A percentile compares a stretch with the other conserved stretches of the same genome.
Conservation (phyloP, 1,140 invertebrate species). For the Leptinotarsa undecemlineata region DNA sequence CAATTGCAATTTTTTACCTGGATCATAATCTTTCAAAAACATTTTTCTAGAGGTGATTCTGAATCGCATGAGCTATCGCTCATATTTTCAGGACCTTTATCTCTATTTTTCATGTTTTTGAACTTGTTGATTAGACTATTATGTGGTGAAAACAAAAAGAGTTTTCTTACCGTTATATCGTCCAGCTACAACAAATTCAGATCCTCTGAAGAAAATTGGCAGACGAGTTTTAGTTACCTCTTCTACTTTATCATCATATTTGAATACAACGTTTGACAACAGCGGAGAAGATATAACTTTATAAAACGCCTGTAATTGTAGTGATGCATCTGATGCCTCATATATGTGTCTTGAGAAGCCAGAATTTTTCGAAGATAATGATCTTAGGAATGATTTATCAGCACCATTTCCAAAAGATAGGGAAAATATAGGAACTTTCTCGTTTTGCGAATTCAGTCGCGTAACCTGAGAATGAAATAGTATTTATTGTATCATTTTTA, state of each 20-base stretch:
- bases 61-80: too few species aligned
- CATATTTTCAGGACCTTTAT: too few species aligned
- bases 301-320: conserved; percentile 72
- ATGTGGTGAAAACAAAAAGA: too few species aligned
- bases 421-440: conserved; percentile 61
- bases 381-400: conserved; percentile 66
- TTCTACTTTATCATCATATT: conserved; percentile 59
- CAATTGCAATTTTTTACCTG: too few species aligned
- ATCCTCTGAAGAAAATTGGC: conserved; percentile 60
- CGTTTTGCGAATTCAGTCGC: not conserved
- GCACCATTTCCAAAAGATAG: conserved; percentile 71
- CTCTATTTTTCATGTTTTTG: too few species aligned
- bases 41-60: too few species aligned
- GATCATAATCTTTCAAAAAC: too few species aligned
- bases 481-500: not conserved
- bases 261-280: conserved; percentile 67
- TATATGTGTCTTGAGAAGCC: conserved; percentile 73
- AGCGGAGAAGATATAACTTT: conserved; percentile 69
- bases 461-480: not conserved
- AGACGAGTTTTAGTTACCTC: conserved; percentile 55
- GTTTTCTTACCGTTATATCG: conserved; percentile 28
- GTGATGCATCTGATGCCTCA: conserved; percentile 67
- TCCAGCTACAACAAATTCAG: conserved; percentile 65
- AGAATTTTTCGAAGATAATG: conserved; percentile 64
- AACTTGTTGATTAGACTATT: too few species aligned